Evolutionary conservation across 2,797 vertebrate species (phyloP).

Genomic region (Onychomys arenicola): DNA sequence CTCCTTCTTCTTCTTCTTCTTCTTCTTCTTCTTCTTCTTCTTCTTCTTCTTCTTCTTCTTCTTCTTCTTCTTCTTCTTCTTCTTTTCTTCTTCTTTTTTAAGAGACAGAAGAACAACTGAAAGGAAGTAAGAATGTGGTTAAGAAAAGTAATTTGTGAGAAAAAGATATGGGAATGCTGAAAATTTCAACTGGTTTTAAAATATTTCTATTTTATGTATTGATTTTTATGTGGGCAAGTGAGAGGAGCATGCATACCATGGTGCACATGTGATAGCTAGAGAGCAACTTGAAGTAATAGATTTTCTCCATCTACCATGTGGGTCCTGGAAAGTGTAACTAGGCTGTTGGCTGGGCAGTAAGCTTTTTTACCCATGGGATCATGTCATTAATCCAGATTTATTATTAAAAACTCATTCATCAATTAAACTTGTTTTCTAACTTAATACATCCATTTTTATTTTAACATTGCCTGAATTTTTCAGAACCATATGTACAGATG

Average conservation of each 20-base stretch:
- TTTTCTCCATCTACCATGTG: background rate
- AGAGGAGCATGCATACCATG: background rate
- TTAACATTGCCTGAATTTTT: background rate
- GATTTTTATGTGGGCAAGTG: background rate
- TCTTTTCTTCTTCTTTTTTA: background rate
- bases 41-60: too few species aligned
- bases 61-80: too few species aligned
- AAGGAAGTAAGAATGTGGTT: background rate
- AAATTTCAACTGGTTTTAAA: background rate
- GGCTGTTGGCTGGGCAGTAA: background rate
- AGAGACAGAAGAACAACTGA: background rate
- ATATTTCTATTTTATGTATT: background rate
- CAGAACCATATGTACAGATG: background rate
- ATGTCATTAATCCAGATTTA: background rate
- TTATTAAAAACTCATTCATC: background rate
- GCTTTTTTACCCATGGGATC: too few species aligned
- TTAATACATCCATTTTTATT: background rate
- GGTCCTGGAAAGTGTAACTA: background rate
- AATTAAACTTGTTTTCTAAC: slow-evolving; percentile 11
- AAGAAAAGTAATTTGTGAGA: background rate
- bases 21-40: too few species aligned
- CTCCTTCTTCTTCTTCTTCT: background rate
- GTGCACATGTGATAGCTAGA: too few species aligned
- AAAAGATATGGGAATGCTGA: background rate
- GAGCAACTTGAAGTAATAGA: background rate